Evolutionary conservation across 2,113 vertebrate genomes (phyloP), one percentile per base, ranked within the genome.

Genomic region (Megalops atlanticus): DNA sequence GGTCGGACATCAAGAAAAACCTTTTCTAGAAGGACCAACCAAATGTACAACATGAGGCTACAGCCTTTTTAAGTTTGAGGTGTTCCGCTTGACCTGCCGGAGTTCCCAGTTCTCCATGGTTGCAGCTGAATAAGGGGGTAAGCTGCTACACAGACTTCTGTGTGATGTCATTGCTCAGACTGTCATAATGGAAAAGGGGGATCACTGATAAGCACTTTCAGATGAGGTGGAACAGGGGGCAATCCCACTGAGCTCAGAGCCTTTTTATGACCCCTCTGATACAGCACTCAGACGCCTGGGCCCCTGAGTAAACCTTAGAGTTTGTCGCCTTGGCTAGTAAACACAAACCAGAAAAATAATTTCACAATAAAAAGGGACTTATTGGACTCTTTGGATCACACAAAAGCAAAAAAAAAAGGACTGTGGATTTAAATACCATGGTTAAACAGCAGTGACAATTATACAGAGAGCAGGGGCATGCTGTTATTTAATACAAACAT

Each of bases 191-290:
- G 43, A 49, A 47, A 43, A 45, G 27, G 12, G 7, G n/a, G 40
- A 39, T 24, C 4, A n/a, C 27, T 76, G 43, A 75, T 31, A 64
- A 41, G 79, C 49, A 41, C 47, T 35, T 64, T 75, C 72, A 74
- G n/a, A 38, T 35, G 16, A 39, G 38, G 40, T 24, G 40, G 7
- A 41, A 70, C 39, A 68, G 33, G 73, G 16, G 36, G 21, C 49
- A 64, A 21, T 14, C 69, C 18, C 4, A 38, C 38, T 54, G n/a
- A 41, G 38, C 72, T 38, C 27, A 18, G 33, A 2, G n/a, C 49
- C 33, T 49, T 70, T 85, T 86, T 79, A 81, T 72, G 70, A 74
- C 52, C 74, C 69, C 36, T 81, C n/a, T 78, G 58, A 83, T 39
- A 78, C 18, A 41, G 36, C 76, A 47, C 52, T 58, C 43, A 77